Conservation (phyloP, 2,888 invertebrate species). For the Eristalis intricaria region DNA sequence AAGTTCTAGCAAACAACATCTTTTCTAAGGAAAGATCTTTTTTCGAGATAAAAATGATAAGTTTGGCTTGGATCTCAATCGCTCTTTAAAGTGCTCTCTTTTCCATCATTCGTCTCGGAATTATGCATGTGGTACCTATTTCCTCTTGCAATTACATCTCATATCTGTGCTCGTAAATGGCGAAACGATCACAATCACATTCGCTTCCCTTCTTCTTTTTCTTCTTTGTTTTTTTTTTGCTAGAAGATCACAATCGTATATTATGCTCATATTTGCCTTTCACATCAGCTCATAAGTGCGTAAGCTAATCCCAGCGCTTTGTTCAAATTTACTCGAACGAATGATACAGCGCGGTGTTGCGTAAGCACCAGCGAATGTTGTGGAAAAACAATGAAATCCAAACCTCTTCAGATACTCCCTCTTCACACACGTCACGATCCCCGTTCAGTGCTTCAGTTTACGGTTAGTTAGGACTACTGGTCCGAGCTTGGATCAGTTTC, state of each 20-base stretch:
- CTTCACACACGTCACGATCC: constrained; percentile 23
- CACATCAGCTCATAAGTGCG: constrained; percentile 41
- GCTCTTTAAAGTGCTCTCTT: too few species aligned
- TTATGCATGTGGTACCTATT: not conserved
- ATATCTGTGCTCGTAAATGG: not conserved
- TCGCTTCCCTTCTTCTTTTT: not conserved
- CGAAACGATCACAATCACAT: not conserved
- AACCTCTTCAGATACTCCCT: not conserved
- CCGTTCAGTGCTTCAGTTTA: constrained; percentile 31
- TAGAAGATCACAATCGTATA: not conserved
- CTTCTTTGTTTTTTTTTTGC: not conserved
- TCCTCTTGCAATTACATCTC: not conserved
- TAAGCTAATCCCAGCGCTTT: constrained; percentile 57
- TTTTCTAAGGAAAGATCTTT: too few species aligned
- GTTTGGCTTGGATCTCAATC: too few species aligned
- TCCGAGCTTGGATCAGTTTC: not conserved
- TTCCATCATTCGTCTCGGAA: not conserved
- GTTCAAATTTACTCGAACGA: constrained; percentile 53
- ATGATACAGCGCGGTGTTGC: constrained; percentile 19
- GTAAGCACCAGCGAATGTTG: constrained; percentile 15
- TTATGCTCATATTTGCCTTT: not conserved
- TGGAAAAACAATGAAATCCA: constrained; percentile 57
- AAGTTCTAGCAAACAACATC: too few species aligned
- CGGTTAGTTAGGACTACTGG: constrained; percentile 8
- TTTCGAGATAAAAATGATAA: too few species aligned